Conservation (phyloP, 2,113 vertebrate species). For the Mixornis gularis region DNA sequence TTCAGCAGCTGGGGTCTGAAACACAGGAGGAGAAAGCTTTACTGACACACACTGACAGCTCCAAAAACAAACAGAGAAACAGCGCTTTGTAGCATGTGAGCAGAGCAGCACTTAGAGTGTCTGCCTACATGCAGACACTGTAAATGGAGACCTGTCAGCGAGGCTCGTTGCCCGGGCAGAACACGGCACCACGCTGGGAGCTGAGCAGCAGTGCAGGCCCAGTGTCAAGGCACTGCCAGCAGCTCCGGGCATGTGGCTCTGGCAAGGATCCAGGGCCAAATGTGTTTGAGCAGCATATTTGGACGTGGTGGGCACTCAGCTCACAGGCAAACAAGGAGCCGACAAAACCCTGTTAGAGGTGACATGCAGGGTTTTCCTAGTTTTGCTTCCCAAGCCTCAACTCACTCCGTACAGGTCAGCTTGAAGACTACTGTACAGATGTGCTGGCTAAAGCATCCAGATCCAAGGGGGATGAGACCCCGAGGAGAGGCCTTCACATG, state of each 20-base stretch:
- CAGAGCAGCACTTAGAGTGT: not conserved
- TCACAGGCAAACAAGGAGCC: not conserved
- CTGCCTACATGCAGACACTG: constrained; percentile 13
- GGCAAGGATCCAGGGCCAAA: not conserved
- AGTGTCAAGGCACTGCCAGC: not conserved
- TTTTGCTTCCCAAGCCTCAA: not conserved
- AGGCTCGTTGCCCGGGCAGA: not conserved
- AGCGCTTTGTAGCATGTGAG: not conserved
- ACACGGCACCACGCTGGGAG: not conserved
- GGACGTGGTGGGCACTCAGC: not conserved
- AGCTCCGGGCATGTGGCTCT: not conserved
- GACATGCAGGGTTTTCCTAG: not conserved
- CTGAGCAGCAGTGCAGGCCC: fast-evolving
- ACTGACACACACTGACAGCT: constrained; percentile 28
- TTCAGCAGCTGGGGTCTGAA: constrained; percentile 91
- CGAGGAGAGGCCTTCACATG: not conserved
- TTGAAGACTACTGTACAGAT: not conserved
- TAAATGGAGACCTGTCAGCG: constrained; percentile 12
- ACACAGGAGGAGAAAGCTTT: constrained; percentile 31
- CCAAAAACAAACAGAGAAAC: constrained; percentile 13
- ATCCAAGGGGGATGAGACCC: not conserved
- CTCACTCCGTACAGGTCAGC: fast-evolving
- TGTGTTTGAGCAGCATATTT: not conserved
- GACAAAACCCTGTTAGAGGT: not conserved
- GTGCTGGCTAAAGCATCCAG: not conserved